Base-by-base conservation (phyloP, 2,888 invertebrate species). In the Drosophila histrio region DNA sequence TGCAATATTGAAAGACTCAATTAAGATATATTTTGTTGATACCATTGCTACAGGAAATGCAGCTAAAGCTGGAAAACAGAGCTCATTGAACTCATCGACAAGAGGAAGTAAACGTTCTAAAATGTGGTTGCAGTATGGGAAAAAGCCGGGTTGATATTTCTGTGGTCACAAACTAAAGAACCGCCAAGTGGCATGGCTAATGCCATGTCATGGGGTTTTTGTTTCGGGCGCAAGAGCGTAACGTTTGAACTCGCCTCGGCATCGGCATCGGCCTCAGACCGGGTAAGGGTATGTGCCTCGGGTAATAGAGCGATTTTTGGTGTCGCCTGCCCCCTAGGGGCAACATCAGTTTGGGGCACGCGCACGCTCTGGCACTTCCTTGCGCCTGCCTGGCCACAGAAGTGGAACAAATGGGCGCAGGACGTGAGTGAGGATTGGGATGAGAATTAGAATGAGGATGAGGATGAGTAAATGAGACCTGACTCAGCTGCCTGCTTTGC, bases 321-420 rank as follows among this genome's bases (percentile, higher is more conserved):
- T 47, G 43, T 30, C 38, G 56, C 65, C 63, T 28, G 26, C 8
- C 52, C 36, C 56, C 64, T 34, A 9, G 50, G 36, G 50, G 50
- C 13, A 52, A 36, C 15, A 46, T 36, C 13, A n/a, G 26, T 41
- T 54, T 53, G 75, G 71, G 87, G 79, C 83, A 83, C 78, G 77
- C 85, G 81, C 86, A 87, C 81, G 81, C 81, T 87, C 81, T 87
- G 83, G 83, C 81, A 82, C 81, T 82, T 87, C 86, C 81, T 82
- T 82, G 81, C 86, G 81, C 81, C 88, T 86, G 76, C 67, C 69
- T 87, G 86, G 72, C 67, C 81, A 88, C 88, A 86, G 83, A 85
- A 82, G 81, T 82, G 81, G 81, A 82, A 82, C 81, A 87, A 82
- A 82, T 87, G 81, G 81, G 65, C 70, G 72, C 88, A 82, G 81